phyloP scores from a whole-genome alignment of 2,888 invertebrate genomes.

The Lycophotia porphyrea region DNA sequence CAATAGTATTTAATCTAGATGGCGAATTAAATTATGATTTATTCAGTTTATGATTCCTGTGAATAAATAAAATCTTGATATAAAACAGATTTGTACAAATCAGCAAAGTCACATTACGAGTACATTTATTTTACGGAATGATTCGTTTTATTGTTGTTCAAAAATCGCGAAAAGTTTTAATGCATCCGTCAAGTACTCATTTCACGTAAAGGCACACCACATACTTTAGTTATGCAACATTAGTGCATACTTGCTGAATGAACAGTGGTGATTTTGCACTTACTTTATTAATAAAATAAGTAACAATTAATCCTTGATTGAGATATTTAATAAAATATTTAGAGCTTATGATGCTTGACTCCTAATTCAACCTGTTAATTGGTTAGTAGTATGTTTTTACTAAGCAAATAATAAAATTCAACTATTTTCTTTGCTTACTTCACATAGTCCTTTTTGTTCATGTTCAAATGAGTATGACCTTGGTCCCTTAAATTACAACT shows the following conservation, averaged over 20 bases:
- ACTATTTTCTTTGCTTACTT: background rate
- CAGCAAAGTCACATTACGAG: background rate
- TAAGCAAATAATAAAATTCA: conserved; percentile 19
- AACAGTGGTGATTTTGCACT: background rate
- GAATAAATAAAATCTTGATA: conserved; percentile 17
- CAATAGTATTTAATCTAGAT: background rate
- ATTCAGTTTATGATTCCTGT: conserved; percentile 1
- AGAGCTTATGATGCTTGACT: background rate
- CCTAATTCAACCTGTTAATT: background rate
- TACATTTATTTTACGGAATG: background rate
- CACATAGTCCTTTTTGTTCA: background rate
- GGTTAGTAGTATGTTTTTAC: background rate
- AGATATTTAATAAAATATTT: background rate
- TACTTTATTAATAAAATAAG: background rate
- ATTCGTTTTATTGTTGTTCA: conserved; percentile 8
- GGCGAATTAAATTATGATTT: conserved; percentile 10
- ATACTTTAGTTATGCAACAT: background rate
- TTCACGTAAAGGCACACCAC: background rate
- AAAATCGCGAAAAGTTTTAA: background rate
- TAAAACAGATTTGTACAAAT: background rate
- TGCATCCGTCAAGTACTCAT: background rate
- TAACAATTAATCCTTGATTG: background rate
- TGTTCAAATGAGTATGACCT: conserved; percentile 4
- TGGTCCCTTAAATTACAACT: conserved; percentile 4
- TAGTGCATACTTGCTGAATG: background rate